Evolutionary conservation across 2,888 invertebrate species (phyloP).

Genomic region (Agrochola circellaris): DNA sequence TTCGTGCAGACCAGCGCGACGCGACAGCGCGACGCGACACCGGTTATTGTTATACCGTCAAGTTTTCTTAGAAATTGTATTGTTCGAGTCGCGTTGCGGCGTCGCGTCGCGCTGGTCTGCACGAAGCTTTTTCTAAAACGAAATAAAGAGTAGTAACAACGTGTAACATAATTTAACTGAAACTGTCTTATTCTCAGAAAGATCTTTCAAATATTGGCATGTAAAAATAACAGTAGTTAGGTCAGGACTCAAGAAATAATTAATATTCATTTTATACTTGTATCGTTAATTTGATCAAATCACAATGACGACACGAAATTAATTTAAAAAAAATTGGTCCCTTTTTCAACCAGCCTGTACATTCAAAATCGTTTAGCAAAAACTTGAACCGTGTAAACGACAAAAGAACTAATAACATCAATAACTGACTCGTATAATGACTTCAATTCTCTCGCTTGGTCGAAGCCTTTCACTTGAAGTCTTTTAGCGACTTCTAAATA

Average conservation of each 20-base stretch:
- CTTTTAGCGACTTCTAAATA: constrained; percentile 80
- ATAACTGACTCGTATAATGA: constrained; percentile 77
- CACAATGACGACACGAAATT: background rate
- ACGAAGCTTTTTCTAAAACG: no score
- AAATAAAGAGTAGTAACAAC: background rate
- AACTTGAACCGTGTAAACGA: constrained; percentile 78
- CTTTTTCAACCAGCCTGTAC: constrained; percentile 73
- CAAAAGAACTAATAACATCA: constrained; percentile 83
- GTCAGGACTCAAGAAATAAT: background rate
- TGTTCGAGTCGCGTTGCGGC: no score
- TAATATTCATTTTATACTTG: background rate
- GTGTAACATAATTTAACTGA: background rate
- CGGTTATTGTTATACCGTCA: no score
- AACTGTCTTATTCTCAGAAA: background rate
- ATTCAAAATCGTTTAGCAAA: constrained; percentile 76
- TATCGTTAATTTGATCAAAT: background rate
- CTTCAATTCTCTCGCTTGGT: constrained; percentile 76
- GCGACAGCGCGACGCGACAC: no score
- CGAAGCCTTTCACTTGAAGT: constrained; percentile 78
- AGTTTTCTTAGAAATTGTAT: no score
- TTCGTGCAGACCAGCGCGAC: no score
- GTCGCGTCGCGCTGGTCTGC: no score
- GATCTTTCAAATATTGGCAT: background rate
- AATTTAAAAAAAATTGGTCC: background rate
- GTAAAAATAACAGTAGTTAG: background rate